A percentile compares a stretch with the other conserved stretches of the same genome.
phyloP scores from a whole-genome alignment of 2,888 invertebrate species.

The Nycteola revayana region DNA sequence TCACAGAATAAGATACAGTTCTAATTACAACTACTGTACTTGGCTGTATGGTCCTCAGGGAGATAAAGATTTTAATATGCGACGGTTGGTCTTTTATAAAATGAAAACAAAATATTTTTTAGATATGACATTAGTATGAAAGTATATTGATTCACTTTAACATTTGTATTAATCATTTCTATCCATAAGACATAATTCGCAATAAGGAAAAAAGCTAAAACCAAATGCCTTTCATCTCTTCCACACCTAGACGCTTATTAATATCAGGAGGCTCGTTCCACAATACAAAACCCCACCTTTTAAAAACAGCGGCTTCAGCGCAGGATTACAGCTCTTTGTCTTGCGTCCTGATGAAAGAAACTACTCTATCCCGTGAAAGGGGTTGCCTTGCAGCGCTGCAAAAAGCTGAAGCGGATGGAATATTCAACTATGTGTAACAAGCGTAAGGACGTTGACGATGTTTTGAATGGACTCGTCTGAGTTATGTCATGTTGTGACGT shows the following conservation, averaged over 20 bases:
- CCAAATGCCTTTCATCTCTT: conserved; percentile 5
- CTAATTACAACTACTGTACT: too few relatives aligned
- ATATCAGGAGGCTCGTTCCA: conserved; percentile 7
- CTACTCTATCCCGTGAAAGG: conserved; percentile 22
- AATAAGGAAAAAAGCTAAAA: not conserved
- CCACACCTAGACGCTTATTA: conserved; percentile 7
- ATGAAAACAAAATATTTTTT: too few relatives aligned
- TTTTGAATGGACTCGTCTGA: too few relatives aligned
- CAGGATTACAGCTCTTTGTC: conserved; percentile 38
- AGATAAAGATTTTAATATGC: too few relatives aligned
- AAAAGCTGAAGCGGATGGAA: conserved; percentile 29
- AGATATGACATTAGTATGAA: too few relatives aligned
- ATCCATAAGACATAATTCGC: too few relatives aligned
- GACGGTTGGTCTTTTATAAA: too few relatives aligned
- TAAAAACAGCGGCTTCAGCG: conserved; percentile 11
- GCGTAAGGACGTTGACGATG: conserved; percentile 3
- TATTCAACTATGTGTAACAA: conserved; percentile 27
- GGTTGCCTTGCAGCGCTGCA: conserved; percentile 13
- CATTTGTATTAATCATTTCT: too few relatives aligned
- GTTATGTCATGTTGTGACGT: too few relatives aligned
- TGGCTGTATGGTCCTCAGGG: too few relatives aligned
- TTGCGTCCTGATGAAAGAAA: conserved; percentile 28
- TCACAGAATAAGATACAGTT: too few relatives aligned
- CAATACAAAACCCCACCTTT: conserved; percentile 18
- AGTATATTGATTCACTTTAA: too few relatives aligned